These are phyloP conservation scores for Thera obeliscata DNA, from an alignment of 2,888 invertebrate species.

Conservation along the genomic window DNA sequence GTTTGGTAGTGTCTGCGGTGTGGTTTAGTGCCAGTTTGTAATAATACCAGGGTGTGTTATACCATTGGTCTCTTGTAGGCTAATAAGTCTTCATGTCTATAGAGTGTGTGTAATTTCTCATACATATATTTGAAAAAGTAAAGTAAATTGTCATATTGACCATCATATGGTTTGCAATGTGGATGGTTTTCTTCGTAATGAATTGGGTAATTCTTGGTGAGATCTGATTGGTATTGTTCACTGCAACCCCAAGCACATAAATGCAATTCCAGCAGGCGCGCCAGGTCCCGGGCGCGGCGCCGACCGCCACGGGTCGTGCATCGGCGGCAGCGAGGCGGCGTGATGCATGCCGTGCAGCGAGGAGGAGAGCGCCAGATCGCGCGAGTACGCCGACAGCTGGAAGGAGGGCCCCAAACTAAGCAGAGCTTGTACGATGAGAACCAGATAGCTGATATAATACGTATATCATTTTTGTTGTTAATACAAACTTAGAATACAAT, in stretches of 20 bases:
- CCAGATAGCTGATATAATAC: too few relatives aligned
- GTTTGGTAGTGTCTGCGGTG: constrained; percentile 47
- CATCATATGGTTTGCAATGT: constrained; percentile 86
- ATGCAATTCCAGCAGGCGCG: constrained; percentile 88
- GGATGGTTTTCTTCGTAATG: constrained; percentile 58
- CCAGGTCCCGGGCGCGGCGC: constrained; percentile 38
- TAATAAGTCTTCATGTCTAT: constrained; percentile 91
- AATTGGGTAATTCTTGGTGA: constrained; percentile 61
- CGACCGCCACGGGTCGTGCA: constrained; percentile 76
- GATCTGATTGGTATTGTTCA: constrained; percentile 80
- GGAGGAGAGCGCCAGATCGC: constrained; percentile 84
- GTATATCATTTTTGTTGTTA: too few relatives aligned
- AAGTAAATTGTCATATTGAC: constrained; percentile 95
- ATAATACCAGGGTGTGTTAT: constrained; percentile 39
- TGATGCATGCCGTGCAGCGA: constrained; percentile 77
- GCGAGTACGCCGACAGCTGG: constrained; percentile 88
- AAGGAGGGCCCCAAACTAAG: too few relatives aligned
- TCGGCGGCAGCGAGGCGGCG: constrained; percentile 64
- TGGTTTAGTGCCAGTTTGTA: too few relatives aligned
- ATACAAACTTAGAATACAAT: too few relatives aligned
- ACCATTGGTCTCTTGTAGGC: constrained; percentile 91
- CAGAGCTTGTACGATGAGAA: too few relatives aligned
- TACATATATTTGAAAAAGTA: constrained; percentile 97
- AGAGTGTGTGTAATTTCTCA: constrained; percentile 92
- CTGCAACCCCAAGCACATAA: constrained; percentile 89